Evolutionary conservation across 2,888 invertebrate genomes (phyloP).

Genomic region (Caprella mutica): DNA sequence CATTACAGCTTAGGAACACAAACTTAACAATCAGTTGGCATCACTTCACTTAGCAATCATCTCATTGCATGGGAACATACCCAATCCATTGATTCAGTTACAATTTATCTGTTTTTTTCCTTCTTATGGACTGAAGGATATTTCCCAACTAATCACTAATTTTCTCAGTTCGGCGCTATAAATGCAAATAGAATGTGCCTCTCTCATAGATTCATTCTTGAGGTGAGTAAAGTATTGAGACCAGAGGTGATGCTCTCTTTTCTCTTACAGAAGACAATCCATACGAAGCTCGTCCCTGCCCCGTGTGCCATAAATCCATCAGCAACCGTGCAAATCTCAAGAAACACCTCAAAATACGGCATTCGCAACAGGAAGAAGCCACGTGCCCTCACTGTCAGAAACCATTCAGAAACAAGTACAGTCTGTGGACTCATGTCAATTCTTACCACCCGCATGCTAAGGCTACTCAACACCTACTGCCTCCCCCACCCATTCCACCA

Average conservation of each 20-base stretch:
- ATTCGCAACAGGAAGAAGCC: constrained; percentile 35
- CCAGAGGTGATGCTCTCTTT: not conserved
- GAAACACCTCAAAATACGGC: constrained; percentile 40
- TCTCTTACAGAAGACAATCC: constrained; percentile 32
- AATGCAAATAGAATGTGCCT: too few species aligned
- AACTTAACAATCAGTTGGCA: too few species aligned
- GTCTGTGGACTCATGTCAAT: constrained; percentile 39
- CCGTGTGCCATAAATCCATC: constrained; percentile 40
- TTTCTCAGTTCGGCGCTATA: too few species aligned
- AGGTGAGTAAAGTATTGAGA: too few species aligned
- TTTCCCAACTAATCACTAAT: too few species aligned
- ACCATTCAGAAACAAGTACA: constrained; percentile 40
- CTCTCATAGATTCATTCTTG: too few species aligned
- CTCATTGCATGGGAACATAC: too few species aligned
- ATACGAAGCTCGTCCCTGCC: constrained; percentile 37
- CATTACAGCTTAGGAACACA: too few species aligned
- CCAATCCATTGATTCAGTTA: too few species aligned
- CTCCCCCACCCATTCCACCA: not conserved
- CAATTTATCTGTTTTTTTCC: too few species aligned
- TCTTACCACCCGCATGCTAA: constrained; percentile 37
- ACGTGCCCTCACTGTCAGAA: constrained; percentile 37
- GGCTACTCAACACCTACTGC: constrained; percentile 13
- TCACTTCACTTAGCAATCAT: too few species aligned
- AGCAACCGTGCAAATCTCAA: constrained; percentile 40
- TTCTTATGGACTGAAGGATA: too few species aligned